Conservation (phyloP, 2,888 invertebrate genomes). For the Iselma pallidipennis region DNA sequence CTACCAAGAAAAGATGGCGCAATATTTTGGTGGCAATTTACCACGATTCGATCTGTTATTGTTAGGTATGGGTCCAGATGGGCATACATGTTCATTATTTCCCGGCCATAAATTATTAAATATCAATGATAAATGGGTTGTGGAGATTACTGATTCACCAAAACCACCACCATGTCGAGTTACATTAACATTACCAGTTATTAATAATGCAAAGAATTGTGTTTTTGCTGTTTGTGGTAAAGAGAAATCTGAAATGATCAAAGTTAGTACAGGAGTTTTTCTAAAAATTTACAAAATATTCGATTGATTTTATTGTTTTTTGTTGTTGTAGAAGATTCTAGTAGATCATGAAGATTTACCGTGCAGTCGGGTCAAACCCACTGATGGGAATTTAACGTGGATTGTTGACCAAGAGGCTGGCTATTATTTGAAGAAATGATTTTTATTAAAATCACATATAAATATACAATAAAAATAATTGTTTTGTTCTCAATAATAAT, state of each 20-base stretch:
- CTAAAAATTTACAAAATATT: neutral
- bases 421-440: slow-evolving; percentile 27
- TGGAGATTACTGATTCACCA: slow-evolving; percentile 88
- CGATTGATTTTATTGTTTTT: slow-evolving; percentile 1
- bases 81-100: slow-evolving; percentile 97
- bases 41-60: slow-evolving; percentile 87
- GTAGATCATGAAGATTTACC: slow-evolving; percentile 78
- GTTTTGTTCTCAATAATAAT: neutral
- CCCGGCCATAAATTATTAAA: slow-evolving; percentile 74
- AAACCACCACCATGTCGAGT: slow-evolving; percentile 92
- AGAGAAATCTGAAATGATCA: slow-evolving; percentile 86
- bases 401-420: slow-evolving; percentile 65
- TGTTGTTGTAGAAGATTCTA: slow-evolving; percentile 72
- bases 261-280: slow-evolving; percentile 61
- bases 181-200: slow-evolving; percentile 87
- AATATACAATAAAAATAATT: neutral
- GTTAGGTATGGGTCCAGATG: slow-evolving; percentile 97
- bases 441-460: neutral
- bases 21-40: slow-evolving; percentile 62
- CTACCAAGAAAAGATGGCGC: slow-evolving; percentile 69
- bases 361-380: slow-evolving; percentile 73
- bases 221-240: slow-evolving; percentile 85
- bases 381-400: slow-evolving; percentile 68
- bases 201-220: slow-evolving; percentile 83
- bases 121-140: slow-evolving; percentile 71